Base-by-base conservation (phyloP, 1,140 invertebrate species). In the Achatina immaculata region DNA sequence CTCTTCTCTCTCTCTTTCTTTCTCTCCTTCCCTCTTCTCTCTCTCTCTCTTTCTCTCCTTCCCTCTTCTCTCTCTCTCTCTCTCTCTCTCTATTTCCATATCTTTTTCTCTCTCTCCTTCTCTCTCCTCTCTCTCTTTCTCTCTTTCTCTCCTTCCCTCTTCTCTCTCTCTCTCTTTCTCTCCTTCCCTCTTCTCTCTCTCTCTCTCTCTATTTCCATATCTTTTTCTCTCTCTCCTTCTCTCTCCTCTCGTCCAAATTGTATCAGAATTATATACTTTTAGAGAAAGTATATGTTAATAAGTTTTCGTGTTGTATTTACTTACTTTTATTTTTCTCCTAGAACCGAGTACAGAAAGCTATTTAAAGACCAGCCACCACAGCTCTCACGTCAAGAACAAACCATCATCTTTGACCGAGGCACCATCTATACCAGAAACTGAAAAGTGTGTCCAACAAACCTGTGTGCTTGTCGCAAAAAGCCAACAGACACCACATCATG, bases 101-200 rank as follows among this genome's bases (percentile, higher is more conserved):
- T 55, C 51, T 55, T 55, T 24, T 55, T 55, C 51, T 55, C n/a
- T 24, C n/a, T 55, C 51, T 55, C n/a, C 51, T 55, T 55, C 51
- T 55, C n/a, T 24, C n/a, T 55, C 51, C n/a, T 55, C 51, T 55
- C n/a, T 24, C 34, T 42, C 66, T 69, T 69, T n/a, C 34, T 38
- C 40, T 38, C 7, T 38, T 69, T 19, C 34, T 69, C 66, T 38
- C 34, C 40, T 36, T 69, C 24, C 45, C 19, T 48, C 45, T 48
- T 48, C 62, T 66, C n/a, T 28, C n/a, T 66, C 62, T 66, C n/a
- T 28, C n/a, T 36, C 62, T 66, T 66, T 28, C n/a, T 66, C 34
- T 66, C n/a, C 62, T 66, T 36, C 62, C n/a, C n/a, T 28, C n/a
- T 28, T 24, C n/a, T 36, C 34, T 36, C n/a, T 28, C 19, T 48